Base-by-base conservation (phyloP, 2,888 invertebrate genomes). In the Mycogona germanica region DNA sequence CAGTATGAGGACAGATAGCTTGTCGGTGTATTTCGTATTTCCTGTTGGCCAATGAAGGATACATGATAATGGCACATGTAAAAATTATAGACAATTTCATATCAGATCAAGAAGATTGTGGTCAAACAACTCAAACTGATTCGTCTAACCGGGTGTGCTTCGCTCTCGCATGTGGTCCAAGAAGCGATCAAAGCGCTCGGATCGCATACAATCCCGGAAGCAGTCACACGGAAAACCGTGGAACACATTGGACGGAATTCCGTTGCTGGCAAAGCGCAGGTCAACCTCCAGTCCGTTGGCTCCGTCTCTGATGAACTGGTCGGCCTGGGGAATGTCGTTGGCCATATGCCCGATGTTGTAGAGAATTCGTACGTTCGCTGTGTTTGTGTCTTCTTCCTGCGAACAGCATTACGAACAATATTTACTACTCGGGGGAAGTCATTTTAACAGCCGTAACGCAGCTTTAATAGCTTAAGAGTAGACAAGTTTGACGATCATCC, bases 141-240 rank as follows among this genome's bases (percentile, higher is more conserved):
- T 26, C 23, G 4, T 26, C 50, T 4, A 7, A 51, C 53, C 53
- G n/a, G 53, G 53, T n/a, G 53, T 53, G 35, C 46, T 53, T 25
- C 47, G 45, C 19, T 47, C 26, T 32, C 53, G 30, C 19, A 53
- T 48, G 19, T 53, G 47, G 21, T 45, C 23, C 17, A 53, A 17
- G 17, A 30, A 53, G 28, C 35, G 25, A 21, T 21, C n/a, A 12
- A 53, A 14, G n/a, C 47, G 17, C 37, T 21, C 45, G 23, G 21
- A 5, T 25, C 53, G 28, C 9, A 21, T 9, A 35, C 57, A 57
- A 23, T 51, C 32, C 4, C 55, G 51, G 29, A 55, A 55, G 38
- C 57, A 57, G 32, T 48, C 53, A 38, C 57, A 57, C 2, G 57
- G 57, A 26, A 51, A 41, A n/a, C 57, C 57, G 37, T 57, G 57